Conservation (phyloP, 37 sponge, comb jelly and placozoan genomes). For the Beroe ovata region DNA sequence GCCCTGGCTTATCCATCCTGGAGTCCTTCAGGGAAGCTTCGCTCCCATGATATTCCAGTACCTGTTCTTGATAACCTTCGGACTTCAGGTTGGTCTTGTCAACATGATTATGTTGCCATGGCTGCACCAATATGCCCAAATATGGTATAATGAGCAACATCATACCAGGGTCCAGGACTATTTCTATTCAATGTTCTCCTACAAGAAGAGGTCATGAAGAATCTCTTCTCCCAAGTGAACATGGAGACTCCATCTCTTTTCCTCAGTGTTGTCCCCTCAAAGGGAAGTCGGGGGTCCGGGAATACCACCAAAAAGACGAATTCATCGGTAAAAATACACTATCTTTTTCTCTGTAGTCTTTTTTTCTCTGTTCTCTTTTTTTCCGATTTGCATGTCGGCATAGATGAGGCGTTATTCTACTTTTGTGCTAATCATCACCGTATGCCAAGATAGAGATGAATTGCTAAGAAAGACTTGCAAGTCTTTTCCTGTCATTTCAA, state of each 20-base stretch:
- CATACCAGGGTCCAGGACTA: conserved; percentile 41
- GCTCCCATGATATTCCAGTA: conserved; percentile 23
- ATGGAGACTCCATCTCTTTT: conserved; percentile 30
- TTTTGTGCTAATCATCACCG: too few species aligned
- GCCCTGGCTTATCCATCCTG: conserved; percentile 36
- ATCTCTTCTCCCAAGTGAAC: conserved; percentile 1
- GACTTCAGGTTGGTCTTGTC: conserved; percentile 53
- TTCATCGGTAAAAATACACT: neutral
- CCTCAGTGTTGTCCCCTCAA: conserved; percentile 50
- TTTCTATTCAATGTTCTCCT: conserved; percentile 59
- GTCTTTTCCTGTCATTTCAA: too few species aligned
- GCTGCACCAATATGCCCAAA: too few species aligned
- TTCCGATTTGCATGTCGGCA: too few species aligned
- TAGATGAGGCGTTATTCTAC: too few species aligned
- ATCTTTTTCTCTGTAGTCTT: too few species aligned
- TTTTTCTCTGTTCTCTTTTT: too few species aligned
- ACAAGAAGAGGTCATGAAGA: conserved; percentile 56
- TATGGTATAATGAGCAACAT: too few species aligned
- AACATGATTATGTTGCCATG: too few species aligned
- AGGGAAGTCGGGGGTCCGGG: neutral
- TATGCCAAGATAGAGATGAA: too few species aligned
- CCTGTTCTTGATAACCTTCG: conserved; percentile 55
- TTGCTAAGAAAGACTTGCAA: too few species aligned
- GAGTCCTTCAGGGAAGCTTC: neutral
- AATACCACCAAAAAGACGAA: neutral